These are phyloP conservation scores for Bicyclus anynana DNA, from an alignment of 1,140 invertebrate species.

Conservation along the genomic window DNA sequence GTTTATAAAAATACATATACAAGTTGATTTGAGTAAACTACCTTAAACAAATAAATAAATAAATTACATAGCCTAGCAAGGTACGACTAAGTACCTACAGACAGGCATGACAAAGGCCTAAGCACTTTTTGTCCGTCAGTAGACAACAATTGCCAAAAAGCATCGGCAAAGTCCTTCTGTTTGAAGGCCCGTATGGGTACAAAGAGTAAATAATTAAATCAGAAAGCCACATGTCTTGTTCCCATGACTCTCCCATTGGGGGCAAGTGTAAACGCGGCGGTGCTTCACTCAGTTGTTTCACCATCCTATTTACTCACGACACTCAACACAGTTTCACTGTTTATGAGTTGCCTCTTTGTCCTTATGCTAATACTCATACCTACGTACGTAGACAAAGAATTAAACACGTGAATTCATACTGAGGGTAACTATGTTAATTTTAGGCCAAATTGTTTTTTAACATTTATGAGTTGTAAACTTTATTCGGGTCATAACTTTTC, in stretches of 20 bases:
- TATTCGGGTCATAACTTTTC: too few species aligned
- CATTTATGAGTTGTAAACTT: neutral
- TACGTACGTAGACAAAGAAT: neutral
- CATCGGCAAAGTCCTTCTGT: neutral
- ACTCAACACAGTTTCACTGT: constrained; percentile 6
- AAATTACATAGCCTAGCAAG: too few species aligned
- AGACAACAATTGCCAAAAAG: too few species aligned
- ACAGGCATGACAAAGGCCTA: too few species aligned
- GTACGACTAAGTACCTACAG: too few species aligned
- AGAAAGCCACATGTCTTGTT: neutral
- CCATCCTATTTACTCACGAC: constrained; percentile 1
- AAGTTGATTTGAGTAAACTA: too few species aligned
- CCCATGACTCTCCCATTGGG: neutral
- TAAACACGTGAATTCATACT: constrained; percentile 1
- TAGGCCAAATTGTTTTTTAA: neutral
- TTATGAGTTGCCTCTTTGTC: constrained; percentile 1
- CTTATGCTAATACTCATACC: neutral
- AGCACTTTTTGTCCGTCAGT: too few species aligned
- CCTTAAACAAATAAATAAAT: too few species aligned
- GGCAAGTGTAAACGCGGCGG: neutral
- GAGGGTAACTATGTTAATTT: neutral
- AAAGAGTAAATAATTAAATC: neutral
- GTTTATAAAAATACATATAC: too few species aligned
- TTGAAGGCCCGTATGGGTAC: neutral
- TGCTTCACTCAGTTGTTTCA: neutral